Conservation (phyloP, 2,797 vertebrate species). For the Okamejei kenojei region DNA sequence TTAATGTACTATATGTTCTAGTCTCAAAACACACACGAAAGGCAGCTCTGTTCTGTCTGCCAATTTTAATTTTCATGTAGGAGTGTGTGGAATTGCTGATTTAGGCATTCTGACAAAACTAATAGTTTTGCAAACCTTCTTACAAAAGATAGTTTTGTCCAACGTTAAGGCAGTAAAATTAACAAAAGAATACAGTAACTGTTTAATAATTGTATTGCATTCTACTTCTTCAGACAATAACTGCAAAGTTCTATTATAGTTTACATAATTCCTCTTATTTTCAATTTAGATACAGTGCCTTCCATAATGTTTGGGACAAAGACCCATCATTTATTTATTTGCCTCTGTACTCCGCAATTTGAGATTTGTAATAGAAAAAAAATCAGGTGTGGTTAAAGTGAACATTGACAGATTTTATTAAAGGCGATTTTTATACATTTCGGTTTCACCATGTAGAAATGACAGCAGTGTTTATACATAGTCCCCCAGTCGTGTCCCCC, state of each 20-base stretch:
- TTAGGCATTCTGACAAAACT: constrained; percentile 7
- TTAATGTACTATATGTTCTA: background rate
- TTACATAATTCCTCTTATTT: too few relatives aligned
- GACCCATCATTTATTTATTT: too few relatives aligned
- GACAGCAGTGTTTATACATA: too few relatives aligned
- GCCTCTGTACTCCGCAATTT: too few relatives aligned
- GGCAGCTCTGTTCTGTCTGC: background rate
- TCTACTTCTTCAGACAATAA: background rate
- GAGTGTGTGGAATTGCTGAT: background rate
- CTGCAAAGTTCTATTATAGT: background rate
- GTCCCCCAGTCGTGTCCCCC: too few relatives aligned
- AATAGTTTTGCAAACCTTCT: background rate
- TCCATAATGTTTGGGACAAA: too few relatives aligned
- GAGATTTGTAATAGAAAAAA: too few relatives aligned
- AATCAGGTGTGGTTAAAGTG: too few relatives aligned
- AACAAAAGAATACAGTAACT: background rate
- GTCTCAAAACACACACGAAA: background rate
- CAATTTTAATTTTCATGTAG: constrained; percentile 13
- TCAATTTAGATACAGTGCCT: background rate
- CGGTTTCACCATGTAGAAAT: too few relatives aligned
- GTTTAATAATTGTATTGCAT: background rate
- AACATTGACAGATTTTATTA: too few relatives aligned
- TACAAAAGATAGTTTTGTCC: background rate
- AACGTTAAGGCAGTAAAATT: background rate
- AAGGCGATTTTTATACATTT: too few relatives aligned